phyloP scores from a whole-genome alignment of 2,888 invertebrate genomes.

The Eucera pruinosa region DNA sequence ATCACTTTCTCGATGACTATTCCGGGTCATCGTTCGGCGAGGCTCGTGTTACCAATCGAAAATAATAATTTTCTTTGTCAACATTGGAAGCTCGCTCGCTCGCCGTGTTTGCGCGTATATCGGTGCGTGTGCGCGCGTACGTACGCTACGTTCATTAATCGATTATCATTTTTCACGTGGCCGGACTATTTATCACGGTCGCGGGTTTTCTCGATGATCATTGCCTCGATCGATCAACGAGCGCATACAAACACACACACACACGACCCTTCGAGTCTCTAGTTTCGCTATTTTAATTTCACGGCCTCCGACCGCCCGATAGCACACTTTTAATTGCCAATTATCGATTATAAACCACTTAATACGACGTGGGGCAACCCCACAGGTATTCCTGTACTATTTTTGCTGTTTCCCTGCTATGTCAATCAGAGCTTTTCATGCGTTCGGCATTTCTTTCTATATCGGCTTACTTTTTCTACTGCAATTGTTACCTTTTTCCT shows the following conservation, averaged over 20 bases:
- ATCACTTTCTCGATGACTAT: slow-evolving; percentile 74
- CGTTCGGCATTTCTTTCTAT: neutral
- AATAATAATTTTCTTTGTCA: slow-evolving; percentile 70
- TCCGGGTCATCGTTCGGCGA: slow-evolving; percentile 69
- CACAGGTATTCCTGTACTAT: neutral
- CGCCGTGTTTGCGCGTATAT: slow-evolving; percentile 12
- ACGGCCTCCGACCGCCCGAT: slow-evolving; percentile 38
- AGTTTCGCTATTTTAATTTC: slow-evolving; percentile 48
- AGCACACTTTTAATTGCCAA: slow-evolving; percentile 58
- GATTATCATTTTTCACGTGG: slow-evolving; percentile 51
- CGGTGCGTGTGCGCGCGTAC: neutral
- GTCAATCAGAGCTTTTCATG: slow-evolving; percentile 6
- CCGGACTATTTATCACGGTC: slow-evolving; percentile 41
- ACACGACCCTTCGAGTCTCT: slow-evolving; percentile 11
- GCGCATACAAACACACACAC: neutral
- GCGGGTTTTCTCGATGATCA: slow-evolving; percentile 46
- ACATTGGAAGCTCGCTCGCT: slow-evolving; percentile 24
- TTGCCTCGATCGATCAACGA: slow-evolving; percentile 8
- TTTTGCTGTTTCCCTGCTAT: slow-evolving; percentile 7
- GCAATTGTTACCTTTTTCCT: neutral
- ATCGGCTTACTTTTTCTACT: neutral
- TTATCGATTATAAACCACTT: slow-evolving; percentile 62
- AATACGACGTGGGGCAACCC: slow-evolving; percentile 42
- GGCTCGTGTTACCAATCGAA: slow-evolving; percentile 68
- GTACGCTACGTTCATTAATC: slow-evolving; percentile 47